Conservation (phyloP, 2,888 invertebrate species). For the Caradrina kadenii region DNA sequence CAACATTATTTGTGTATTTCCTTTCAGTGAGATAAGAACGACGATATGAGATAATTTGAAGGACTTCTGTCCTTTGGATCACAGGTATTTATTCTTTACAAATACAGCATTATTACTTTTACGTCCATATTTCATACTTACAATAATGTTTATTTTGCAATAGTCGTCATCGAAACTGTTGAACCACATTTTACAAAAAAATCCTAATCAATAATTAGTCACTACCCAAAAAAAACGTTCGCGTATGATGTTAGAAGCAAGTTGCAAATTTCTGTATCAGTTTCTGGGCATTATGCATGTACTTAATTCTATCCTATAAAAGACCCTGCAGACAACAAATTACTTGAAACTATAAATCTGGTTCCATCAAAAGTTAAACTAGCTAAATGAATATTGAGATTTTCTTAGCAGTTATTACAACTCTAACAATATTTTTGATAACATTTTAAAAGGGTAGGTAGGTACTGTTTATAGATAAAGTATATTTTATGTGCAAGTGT, state of each 20-base stretch:
- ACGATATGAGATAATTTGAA: conserved; percentile 84
- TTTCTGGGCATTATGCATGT: conserved; percentile 13
- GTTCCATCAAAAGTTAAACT: background rate
- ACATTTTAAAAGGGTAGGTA: background rate
- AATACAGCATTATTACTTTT: conserved; percentile 16
- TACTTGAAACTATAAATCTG: conserved; percentile 1
- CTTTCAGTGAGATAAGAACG: conserved; percentile 84
- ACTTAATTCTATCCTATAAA: conserved; percentile 31
- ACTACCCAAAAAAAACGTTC: background rate
- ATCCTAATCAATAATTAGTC: conserved; percentile 23
- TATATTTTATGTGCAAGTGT: background rate
- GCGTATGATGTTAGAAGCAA: background rate
- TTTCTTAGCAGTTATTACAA: background rate
- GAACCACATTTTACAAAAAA: conserved; percentile 3
- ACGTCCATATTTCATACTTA: conserved; percentile 37
- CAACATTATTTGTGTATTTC: conserved; percentile 81
- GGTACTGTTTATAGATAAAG: background rate
- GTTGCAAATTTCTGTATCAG: conserved; percentile 5
- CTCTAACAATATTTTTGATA: background rate
- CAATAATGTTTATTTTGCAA: conserved; percentile 59
- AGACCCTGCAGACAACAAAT: conserved; percentile 32
- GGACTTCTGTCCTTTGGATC: conserved; percentile 65
- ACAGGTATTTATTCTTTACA: conserved; percentile 50
- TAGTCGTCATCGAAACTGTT: conserved; percentile 32
- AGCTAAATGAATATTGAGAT: background rate